A percentile compares a stretch with the other conserved stretches of the same genome.
Conservation (phyloP, 92 coral and sea anemone genomes). For the Muricea muricata region DNA sequence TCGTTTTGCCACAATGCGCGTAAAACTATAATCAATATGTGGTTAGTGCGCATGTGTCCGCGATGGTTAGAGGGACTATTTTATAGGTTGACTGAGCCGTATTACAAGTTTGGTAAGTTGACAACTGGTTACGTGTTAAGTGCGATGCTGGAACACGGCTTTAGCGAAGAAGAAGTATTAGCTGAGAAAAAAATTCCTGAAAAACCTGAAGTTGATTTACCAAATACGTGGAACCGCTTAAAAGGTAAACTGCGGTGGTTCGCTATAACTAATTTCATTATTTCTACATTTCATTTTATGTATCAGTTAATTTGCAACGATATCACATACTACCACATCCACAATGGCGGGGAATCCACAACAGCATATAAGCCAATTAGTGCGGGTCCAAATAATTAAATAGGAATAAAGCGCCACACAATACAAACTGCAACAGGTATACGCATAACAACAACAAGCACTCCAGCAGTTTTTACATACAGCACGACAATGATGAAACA, state of each 20-base stretch:
- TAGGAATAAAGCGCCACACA: no score
- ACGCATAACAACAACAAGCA: no score
- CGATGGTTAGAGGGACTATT: conserved; percentile 6
- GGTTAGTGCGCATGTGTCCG: conserved; percentile 22
- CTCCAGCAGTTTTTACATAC: no score
- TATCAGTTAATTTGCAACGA: no score
- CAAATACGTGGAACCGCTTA: conserved; percentile 11
- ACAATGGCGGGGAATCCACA: no score
- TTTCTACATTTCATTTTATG: no score
- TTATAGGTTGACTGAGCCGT: not conserved
- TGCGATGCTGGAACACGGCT: conserved; percentile 22
- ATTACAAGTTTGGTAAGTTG: conserved; percentile 9
- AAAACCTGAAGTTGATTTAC: not conserved
- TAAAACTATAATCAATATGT: conserved; percentile 26
- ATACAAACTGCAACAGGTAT: no score
- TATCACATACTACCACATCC: no score
- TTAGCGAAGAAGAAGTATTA: conserved; percentile 10
- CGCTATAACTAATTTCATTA: no score
- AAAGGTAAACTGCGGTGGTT: not conserved
- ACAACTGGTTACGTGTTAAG: conserved; percentile 27
- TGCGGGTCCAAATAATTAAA: no score
- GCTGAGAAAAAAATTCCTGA: not conserved
- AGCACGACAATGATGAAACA: no score
- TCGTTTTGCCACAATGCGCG: conserved; percentile 28
- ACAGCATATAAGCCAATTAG: no score